phyloP scores from a whole-genome alignment of 2,797 vertebrate genomes.

The Gadopsis bispinosus region DNA sequence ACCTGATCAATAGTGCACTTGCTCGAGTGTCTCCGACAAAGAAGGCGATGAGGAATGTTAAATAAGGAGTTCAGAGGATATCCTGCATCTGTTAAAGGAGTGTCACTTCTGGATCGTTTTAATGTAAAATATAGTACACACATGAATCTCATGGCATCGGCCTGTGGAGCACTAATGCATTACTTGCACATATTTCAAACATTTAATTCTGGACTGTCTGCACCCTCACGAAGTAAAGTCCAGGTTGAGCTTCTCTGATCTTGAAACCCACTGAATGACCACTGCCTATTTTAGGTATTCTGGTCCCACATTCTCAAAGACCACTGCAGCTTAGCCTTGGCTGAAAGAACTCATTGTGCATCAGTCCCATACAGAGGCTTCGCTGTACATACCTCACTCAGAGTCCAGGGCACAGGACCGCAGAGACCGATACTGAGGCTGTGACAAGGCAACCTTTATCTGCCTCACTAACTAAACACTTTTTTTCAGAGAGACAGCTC shows the following conservation, averaged over 20 bases:
- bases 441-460: conserved; percentile 76
- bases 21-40: conserved; percentile 4
- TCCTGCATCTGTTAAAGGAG: conserved; percentile 6
- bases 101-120: not conserved
- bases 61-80: conserved; percentile 4
- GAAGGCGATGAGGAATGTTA: conserved; percentile 19
- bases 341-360: conserved; percentile 77
- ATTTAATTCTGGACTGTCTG: not conserved
- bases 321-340: conserved; percentile 29
- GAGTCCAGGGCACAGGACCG: conserved; percentile 47
- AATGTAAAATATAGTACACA: not conserved
- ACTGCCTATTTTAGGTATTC: conserved; percentile 46
- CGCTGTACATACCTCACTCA: conserved; percentile 57
- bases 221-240: not conserved
- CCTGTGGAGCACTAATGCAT: not conserved
- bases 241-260: conserved; percentile 16
- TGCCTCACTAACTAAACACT: conserved; percentile 59
- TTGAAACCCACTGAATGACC: conserved; percentile 32
- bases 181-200: conserved; percentile 7
- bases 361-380: conserved; percentile 68
- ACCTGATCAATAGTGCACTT: conserved; percentile 20
- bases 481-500: conserved; percentile 53
- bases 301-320: conserved; percentile 42
- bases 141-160: not conserved
- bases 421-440: conserved; percentile 52